A percentile compares a stretch with the other conserved stretches of the same genome.
phyloP scores from a whole-genome alignment of 2,113 vertebrate genomes.

The Macaca fascicularis region T2T-MFA8v1.1 NC_088381.1:131539501-131540000 shows the following conservation, averaged over 20 bases:
- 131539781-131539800: neutral
- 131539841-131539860: neutral
- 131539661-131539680: conserved; percentile 16
- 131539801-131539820: neutral
- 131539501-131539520: neutral
- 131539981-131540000: neutral
- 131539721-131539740: neutral
- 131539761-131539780: neutral
- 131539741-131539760: neutral
- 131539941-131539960: neutral
- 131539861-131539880: neutral
- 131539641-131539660: conserved; percentile 2
- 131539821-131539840: conserved; percentile 15
- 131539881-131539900: neutral
- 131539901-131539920: neutral
- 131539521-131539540: conserved; percentile 9
- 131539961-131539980: neutral
- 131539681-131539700: neutral
- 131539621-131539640: conserved; percentile 34
- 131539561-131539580: neutral
- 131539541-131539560: conserved; percentile 2
- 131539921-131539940: neutral
- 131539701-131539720: conserved; percentile 11
- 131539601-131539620: conserved; percentile 33
- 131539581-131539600: conserved; percentile 7